Evolutionary conservation across 2,888 invertebrate genomes (phyloP).

Genomic region (Spilarctia lutea): DNA sequence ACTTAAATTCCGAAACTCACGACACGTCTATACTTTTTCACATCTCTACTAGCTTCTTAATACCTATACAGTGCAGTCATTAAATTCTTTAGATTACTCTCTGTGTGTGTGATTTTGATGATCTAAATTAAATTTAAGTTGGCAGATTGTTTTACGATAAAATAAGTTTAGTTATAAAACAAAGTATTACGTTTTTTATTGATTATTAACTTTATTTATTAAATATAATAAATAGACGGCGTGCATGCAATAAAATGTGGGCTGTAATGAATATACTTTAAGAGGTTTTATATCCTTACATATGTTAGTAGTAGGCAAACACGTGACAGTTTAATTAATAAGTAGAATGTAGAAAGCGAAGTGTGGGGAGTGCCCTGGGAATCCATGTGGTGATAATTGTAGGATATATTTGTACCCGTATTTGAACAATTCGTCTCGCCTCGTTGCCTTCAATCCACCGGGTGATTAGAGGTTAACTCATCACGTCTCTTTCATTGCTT

Average conservation of each 20-base stretch:
- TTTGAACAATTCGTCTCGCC: constrained; percentile 28
- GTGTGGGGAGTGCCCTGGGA: constrained; percentile 3
- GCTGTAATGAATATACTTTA: background rate
- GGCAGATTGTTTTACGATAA: background rate
- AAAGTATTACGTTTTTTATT: background rate
- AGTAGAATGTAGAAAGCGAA: constrained; percentile 8
- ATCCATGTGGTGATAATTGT: constrained; percentile 25
- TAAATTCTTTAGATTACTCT: background rate
- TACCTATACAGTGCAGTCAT: background rate
- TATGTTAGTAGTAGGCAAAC: background rate
- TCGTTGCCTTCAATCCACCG: constrained; percentile 17
- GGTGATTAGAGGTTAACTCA: constrained; percentile 26
- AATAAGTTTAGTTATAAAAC: background rate
- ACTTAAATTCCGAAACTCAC: no score
- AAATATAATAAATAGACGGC: background rate
- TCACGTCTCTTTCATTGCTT: constrained; percentile 17
- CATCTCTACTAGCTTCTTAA: background rate
- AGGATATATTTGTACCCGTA: constrained; percentile 29
- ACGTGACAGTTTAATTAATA: constrained; percentile 20
- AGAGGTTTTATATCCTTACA: background rate
- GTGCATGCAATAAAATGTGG: background rate
- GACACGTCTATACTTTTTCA: no score
- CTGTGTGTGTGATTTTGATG: background rate
- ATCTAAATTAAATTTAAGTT: background rate
- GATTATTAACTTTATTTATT: background rate